Percentiles rank a stretch among this genome's conserved stretches.
Conservation (phyloP, 2,113 vertebrate genomes). For the Mesoclemmys tuberculata region DNA sequence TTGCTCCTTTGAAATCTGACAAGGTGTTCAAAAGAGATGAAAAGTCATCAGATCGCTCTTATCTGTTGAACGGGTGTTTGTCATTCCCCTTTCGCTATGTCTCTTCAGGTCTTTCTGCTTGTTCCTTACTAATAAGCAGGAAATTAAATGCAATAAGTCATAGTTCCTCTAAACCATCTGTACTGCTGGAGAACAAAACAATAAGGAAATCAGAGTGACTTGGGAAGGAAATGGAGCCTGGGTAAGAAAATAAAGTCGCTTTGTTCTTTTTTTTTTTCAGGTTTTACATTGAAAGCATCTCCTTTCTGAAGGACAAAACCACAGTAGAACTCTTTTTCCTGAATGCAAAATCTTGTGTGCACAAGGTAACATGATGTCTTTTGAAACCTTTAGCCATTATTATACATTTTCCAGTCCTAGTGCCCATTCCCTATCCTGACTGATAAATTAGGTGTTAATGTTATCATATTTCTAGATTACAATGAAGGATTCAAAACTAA, state of each 20-base stretch:
- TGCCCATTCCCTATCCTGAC: fast-evolving
- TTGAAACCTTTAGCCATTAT: neutral
- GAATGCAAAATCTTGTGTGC: conserved; percentile 94
- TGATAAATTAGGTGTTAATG: neutral
- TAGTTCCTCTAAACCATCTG: conserved; percentile 28
- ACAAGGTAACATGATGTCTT: conserved; percentile 83
- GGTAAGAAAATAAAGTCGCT: conserved; percentile 11
- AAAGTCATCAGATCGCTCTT: neutral
- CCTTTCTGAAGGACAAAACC: conserved; percentile 93
- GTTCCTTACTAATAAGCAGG: conserved; percentile 21
- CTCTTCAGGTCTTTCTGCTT: neutral
- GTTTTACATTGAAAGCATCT: conserved; percentile 98
- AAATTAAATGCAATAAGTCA: conserved; percentile 33
- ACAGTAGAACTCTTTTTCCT: conserved; percentile 97
- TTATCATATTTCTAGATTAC: neutral
- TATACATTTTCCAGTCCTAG: neutral
- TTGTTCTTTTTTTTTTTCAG: conserved; percentile 78
- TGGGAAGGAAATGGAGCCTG: conserved; percentile 21
- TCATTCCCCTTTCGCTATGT: neutral
- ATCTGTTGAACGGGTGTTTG: neutral
- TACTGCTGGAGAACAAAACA: neutral
- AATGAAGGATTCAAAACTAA: neutral
- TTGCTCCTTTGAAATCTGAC: fast-evolving
- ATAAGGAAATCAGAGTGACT: conserved; percentile 19
- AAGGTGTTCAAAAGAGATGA: neutral